Percentiles rank a stretch among this genome's conserved stretches.
These are phyloP conservation scores for Metopia argyrocephala DNA, from an alignment of 2,888 invertebrate genomes.

Conservation along the genomic window DNA sequence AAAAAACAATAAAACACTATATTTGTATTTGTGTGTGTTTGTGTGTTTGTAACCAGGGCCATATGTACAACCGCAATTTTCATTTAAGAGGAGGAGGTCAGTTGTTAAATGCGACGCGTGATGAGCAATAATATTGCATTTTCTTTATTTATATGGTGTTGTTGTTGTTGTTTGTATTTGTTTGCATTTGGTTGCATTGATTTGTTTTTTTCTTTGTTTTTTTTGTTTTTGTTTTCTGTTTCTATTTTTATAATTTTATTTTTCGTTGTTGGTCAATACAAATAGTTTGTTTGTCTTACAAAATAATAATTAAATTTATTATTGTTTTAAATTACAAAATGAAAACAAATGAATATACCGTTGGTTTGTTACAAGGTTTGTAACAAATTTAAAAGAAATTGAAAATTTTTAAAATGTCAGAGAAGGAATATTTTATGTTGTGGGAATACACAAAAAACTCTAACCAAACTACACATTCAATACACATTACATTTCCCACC, in stretches of 20 bases:
- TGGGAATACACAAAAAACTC: too few relatives aligned
- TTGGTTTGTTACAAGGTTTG: too few relatives aligned
- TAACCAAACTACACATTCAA: too few relatives aligned
- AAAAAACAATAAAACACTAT: constrained; percentile 8
- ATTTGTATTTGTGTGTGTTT: not conserved
- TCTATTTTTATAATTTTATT: constrained; percentile 13
- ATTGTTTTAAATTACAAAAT: not conserved
- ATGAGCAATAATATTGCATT: constrained; percentile 63
- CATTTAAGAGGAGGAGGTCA: constrained; percentile 63
- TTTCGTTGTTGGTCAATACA: constrained; percentile 27
- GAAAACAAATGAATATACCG: too few relatives aligned
- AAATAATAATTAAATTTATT: constrained; percentile 1
- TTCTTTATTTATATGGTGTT: constrained; percentile 21
- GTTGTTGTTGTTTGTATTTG: constrained; percentile 25
- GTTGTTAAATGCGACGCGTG: constrained; percentile 59
- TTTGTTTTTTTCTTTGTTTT: not conserved
- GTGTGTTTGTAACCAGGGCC: constrained; percentile 58
- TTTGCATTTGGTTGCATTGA: not conserved
- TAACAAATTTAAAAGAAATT: too few relatives aligned
- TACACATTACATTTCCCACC: too few relatives aligned
- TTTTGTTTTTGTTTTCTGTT: constrained; percentile 2
- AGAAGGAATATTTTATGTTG: too few relatives aligned
- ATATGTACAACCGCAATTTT: constrained; percentile 63
- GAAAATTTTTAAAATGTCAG: too few relatives aligned
- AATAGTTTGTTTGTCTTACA: constrained; percentile 11